These are phyloP conservation scores for Chionis minor DNA, from an alignment of 2,113 vertebrate genomes.

Conservation along the genomic window DNA sequence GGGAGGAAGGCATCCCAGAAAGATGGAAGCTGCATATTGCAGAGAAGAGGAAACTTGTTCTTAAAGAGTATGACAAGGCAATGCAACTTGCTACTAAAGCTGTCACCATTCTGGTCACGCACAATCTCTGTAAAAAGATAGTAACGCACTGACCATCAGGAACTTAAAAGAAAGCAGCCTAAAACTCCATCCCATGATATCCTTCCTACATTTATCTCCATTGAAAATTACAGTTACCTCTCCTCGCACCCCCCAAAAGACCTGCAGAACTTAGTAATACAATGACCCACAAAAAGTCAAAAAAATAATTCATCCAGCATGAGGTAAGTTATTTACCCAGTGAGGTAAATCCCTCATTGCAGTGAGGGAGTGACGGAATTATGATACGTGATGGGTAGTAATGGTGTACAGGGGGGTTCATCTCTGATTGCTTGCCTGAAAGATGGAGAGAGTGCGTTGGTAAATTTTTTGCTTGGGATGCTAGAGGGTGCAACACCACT, in stretches of 20 bases:
- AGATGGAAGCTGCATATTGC: neutral
- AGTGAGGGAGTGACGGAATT: neutral
- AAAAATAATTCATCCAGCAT: neutral
- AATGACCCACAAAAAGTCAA: neutral
- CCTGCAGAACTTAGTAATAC: neutral
- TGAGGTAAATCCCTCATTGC: neutral
- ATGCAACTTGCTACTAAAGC: neutral
- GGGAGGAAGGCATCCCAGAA: neutral
- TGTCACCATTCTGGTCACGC: neutral
- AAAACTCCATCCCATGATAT: neutral
- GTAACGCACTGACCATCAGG: neutral
- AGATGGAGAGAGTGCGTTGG: neutral
- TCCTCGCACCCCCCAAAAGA: neutral
- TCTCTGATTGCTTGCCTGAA: neutral
- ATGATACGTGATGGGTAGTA: neutral
- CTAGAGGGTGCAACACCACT: neutral
- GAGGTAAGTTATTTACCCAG: neutral
- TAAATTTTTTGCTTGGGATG: neutral
- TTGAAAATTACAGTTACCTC: neutral
- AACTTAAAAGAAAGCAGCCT: neutral
- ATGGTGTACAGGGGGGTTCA: neutral
- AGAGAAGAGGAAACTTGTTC: neutral
- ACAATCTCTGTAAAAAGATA: neutral
- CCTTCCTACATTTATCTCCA: neutral
- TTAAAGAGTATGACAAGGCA: neutral